Base-by-base conservation (phyloP, 1,140 invertebrate genomes). In the Schmidtea mediterranea region DNA sequence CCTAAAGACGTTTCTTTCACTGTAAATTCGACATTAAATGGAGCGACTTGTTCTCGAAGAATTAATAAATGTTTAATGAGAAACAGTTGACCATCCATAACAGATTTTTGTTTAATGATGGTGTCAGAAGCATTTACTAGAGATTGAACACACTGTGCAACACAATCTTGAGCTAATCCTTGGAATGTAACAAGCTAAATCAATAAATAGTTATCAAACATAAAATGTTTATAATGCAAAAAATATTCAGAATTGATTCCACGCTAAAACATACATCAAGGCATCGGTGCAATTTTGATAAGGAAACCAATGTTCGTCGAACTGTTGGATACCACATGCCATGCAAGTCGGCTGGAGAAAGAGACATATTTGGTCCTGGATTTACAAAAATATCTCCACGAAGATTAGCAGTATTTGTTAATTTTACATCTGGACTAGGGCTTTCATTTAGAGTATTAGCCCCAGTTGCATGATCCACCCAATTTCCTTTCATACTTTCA, bases 241-340 rank as follows among this genome's bases (percentile, higher is more conserved):
- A 52, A 55, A 52, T 10, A 54, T 38, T n/a, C 39, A 9, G 12
- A 49, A 48, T 10, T 6, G 32, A 48, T 5, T 40, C 18, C 38
- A 40, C 8, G 5, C 16, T 18, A 15, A n/a, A 41, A 61, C 68
- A 66, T 56, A 72, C 71, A 66, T 95, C 89, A 5, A 97, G 74
- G 62, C 87, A 95, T 48, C 87, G 72, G 65, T 90, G 94, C 0
- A 97, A 69, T 53, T 92, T 77, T 0, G 86, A 92, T 1, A 97
- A 66, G 58, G 86, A 94, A 21, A 94, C 79, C 8, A 98, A 63
- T 0, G 89, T 90, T 45, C 90, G 69, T 13, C 89, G 71, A 0
- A 97, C 83, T 0, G 82, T 89, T 0, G 90, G 90, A 69, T 94
- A 97, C 90, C 90, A 98, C 84, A 97, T 90, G 1, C 89, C 90